phyloP scores from a whole-genome alignment of 2,113 vertebrate genomes.

The Pelvicachromis taeniatus region DNA sequence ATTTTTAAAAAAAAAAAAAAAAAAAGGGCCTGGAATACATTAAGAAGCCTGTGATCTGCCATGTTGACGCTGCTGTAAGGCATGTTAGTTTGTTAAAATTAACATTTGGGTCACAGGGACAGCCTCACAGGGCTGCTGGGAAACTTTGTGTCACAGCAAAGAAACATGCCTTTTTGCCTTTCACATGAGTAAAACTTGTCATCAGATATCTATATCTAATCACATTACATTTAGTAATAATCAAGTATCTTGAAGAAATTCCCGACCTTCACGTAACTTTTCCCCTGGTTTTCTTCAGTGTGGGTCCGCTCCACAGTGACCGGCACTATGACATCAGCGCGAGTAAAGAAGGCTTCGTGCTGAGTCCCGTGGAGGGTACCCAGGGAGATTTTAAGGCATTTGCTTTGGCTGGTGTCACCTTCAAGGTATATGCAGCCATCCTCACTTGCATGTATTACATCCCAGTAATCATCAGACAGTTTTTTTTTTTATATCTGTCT shows the following conservation, averaged over 20 bases:
- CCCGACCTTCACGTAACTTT: not conserved
- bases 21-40: not conserved
- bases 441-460: not conserved
- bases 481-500: not conserved
- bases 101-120: not conserved
- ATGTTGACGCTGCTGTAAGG: not conserved
- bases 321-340: constrained; percentile 86
- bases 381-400: constrained; percentile 94
- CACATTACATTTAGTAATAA: not conserved
- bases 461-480: not conserved
- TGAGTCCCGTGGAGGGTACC: constrained; percentile 86
- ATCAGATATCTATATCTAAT: too few relatives aligned
- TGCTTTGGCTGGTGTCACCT: constrained; percentile 92
- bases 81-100: not conserved
- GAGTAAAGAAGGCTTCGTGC: constrained; percentile 90
- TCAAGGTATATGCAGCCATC: constrained; percentile 80
- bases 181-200: not conserved
- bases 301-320: constrained; percentile 94
- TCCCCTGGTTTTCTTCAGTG: constrained; percentile 61
- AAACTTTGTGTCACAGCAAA: not conserved
- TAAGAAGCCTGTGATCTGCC: not conserved
- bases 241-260: not conserved
- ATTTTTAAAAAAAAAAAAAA: too few relatives aligned
- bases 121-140: not conserved
- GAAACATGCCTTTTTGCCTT: not conserved